Conservation (phyloP, 1,140 invertebrate genomes). For the Helicoverpa armigera region DNA sequence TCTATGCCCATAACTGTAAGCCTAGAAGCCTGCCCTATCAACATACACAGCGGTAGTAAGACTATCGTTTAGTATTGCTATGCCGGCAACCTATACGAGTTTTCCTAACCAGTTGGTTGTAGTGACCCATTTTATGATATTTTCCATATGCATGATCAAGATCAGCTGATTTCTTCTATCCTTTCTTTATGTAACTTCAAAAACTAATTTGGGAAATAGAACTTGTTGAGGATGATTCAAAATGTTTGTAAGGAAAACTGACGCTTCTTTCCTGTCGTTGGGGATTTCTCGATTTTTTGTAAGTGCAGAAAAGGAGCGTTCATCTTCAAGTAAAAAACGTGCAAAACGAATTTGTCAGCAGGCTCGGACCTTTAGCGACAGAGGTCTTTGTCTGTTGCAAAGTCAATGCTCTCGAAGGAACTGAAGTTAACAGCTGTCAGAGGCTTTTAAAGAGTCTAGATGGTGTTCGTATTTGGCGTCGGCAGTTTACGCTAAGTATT, state of each 20-base stretch:
- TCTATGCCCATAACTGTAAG: conserved; percentile 29
- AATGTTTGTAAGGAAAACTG: not conserved
- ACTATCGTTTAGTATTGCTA: conserved; percentile 17
- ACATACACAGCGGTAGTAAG: not conserved
- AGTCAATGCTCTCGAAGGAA: not conserved
- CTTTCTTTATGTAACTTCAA: not conserved
- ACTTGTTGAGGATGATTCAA: not conserved
- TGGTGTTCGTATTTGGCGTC: not conserved
- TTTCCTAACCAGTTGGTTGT: not conserved
- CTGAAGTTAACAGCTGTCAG: not conserved
- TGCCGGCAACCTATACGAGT: conserved; percentile 16
- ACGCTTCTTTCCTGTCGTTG: not conserved
- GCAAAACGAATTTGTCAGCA: not conserved
- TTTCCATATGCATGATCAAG: not conserved
- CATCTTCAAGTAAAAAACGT: not conserved
- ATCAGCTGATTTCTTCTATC: not conserved
- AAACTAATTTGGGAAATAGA: not conserved
- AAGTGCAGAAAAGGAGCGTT: not conserved
- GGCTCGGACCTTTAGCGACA: not conserved
- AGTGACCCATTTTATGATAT: conserved; percentile 12
- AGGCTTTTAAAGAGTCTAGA: not conserved
- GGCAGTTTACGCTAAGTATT: not conserved
- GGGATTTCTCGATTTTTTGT: not conserved
- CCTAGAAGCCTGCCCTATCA: conserved; percentile 18
- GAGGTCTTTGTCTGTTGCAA: not conserved